Base-by-base conservation (phyloP, 2,113 vertebrate genomes). In the Calidris pugnax region DNA sequence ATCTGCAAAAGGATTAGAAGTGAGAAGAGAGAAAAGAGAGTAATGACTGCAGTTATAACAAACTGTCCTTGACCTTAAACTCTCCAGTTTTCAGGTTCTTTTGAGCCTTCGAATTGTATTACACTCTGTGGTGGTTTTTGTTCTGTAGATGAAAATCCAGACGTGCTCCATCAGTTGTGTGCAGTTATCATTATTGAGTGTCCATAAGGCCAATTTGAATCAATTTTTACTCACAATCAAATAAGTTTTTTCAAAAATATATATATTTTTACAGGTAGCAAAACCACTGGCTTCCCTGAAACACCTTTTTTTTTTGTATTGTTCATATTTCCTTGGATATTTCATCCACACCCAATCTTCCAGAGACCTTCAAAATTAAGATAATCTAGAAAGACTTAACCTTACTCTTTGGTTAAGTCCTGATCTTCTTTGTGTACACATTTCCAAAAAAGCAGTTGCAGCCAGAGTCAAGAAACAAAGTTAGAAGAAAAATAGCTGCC, bases 51-150 rank as follows among this genome's bases (percentile, higher is more conserved):
- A 71, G 75, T 37, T 93, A 47, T 93, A 92, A 88, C 26, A 3
- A 96, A 93, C 79, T 96, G 86, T 47, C 62, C 79, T 22, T 96
- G 94, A 96, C 88, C 90, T 90, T 95, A 95, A 89, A 87, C 68
- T 93, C 93, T 92, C 19, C 48, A 45, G 64, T 89, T 95, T 94
- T 90, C 83, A 78, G 43, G 75, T 78, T 94, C 80, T 93, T 97
- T 92, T 83, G 57, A 96, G 85, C 10, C 76, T 90, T 90, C 9
- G 2, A 95, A 64, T 68, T 87, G 43, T 90, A 51, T 62, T 89
- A 90, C 41, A 35, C 20, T 85, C 33, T 78, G 63, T 55, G 51
- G 76, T 62, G 30, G 1, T 74, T 92, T 91, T 92, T 89, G 32
- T 87, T 92, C 88, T 84, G 11, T 6, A 64, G 68, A 85, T 2